Percentiles rank a stretch among this genome's conserved stretches.
Evolutionary conservation across 2,797 vertebrate genomes (phyloP).

Genomic region (Neosalanx taihuensis): DNA sequence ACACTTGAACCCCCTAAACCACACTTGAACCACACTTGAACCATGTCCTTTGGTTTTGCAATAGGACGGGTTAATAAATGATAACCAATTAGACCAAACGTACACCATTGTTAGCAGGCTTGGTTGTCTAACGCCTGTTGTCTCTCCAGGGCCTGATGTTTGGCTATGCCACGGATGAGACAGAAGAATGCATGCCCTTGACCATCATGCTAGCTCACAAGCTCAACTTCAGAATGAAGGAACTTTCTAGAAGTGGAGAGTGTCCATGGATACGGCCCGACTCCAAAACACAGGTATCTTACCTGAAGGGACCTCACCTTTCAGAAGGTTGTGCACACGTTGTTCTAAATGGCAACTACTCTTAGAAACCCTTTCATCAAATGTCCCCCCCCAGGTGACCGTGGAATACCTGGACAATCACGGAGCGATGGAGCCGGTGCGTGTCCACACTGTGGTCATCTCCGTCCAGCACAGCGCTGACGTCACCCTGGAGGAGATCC

Average conservation of each 20-base stretch:
- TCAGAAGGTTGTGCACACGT: no score
- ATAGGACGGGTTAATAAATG: no score
- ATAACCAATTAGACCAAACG: no score
- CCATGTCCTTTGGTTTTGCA: no score
- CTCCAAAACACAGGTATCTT: slow-evolving; percentile 72
- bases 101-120: no score
- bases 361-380: neutral
- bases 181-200: slow-evolving; percentile 77
- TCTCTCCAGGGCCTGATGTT: slow-evolving; percentile 75
- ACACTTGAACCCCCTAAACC: no score
- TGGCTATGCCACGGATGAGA: slow-evolving; percentile 78
- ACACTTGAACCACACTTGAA: no score
- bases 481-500: slow-evolving; percentile 66
- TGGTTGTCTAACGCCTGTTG: neutral
- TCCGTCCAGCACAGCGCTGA: slow-evolving; percentile 71
- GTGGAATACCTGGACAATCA: slow-evolving; percentile 73
- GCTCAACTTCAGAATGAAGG: slow-evolving; percentile 66
- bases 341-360: neutral
- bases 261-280: slow-evolving; percentile 76
- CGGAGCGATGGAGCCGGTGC: slow-evolving; percentile 71
- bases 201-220: slow-evolving; percentile 74
- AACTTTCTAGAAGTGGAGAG: slow-evolving; percentile 62
- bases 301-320: neutral
- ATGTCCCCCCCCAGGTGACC: slow-evolving; percentile 60
- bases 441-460: slow-evolving; percentile 74